Percentiles rank a stretch among this genome's conserved stretches.
These are phyloP conservation scores for Nothocercus julius DNA, from an alignment of 2,113 vertebrate genomes.

Conservation along the genomic window DNA sequence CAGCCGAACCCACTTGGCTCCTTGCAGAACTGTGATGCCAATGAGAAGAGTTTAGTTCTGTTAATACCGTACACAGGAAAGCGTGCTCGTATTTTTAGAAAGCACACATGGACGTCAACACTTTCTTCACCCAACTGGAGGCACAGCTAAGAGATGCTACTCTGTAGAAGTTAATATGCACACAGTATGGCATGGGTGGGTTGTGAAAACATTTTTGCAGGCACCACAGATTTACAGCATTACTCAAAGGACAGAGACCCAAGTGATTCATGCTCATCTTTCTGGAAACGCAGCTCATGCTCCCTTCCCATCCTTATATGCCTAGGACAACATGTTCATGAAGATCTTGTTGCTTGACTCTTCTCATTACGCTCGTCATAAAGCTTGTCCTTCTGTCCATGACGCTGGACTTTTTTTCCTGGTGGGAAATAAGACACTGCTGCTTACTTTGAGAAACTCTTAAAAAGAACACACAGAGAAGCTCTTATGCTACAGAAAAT, in stretches of 20 bases:
- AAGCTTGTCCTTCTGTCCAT: background rate
- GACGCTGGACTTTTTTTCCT: background rate
- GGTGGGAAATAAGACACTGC: background rate
- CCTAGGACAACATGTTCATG: background rate
- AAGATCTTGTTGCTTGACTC: background rate
- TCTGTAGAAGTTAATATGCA: rapidly evolving
- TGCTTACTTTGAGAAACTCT: too few species aligned
- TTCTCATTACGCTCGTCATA: background rate
- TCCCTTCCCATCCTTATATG: background rate
- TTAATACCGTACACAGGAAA: background rate
- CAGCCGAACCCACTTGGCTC: background rate
- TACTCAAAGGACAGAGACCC: slow-evolving; percentile 3
- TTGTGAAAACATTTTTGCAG: background rate
- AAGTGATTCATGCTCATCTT: slow-evolving; percentile 6
- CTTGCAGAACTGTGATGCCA: background rate
- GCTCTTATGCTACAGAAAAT: background rate
- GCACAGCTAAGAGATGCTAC: background rate
- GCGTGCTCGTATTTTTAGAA: background rate
- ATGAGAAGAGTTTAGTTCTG: background rate
- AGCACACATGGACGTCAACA: background rate
- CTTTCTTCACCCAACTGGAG: background rate
- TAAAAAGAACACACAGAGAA: background rate
- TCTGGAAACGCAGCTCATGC: background rate
- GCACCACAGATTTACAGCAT: background rate
- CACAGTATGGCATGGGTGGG: background rate